Evolutionary conservation across 2,113 vertebrate species (phyloP), one percentile per base, ranked within the genome.

Genomic region (Thryonomys swinderianus): DNA sequence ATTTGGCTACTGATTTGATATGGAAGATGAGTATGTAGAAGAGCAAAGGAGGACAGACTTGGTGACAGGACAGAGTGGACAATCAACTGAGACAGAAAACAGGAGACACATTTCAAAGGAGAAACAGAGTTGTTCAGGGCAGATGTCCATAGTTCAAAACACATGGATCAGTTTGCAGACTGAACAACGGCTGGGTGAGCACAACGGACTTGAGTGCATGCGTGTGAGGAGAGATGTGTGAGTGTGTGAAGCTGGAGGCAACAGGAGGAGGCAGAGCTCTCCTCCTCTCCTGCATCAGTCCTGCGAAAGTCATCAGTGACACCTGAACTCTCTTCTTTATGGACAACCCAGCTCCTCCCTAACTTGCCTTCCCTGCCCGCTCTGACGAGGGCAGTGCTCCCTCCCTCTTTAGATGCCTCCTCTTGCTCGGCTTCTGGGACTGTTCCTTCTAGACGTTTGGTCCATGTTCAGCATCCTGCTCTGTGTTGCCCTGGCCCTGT

Each of bases 391-490:
- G 17, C 76, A 40, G 30, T 23, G 20, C 20, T 61, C 10, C 34
- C 16, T 73, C 10, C 40, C 16, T 78, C 55, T 78, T n/a, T 6
- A 59, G 45, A 78, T 30, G 1, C 17, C 42, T 37, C 14, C 27
- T 9, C 25, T 17, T 3, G 21, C 57, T 82, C 2, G 1, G 21
- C 6, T 89, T 62, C n/a, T 32, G 2, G 55, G 61, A 69, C 40
- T 45, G 7, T 0, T 40, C 74, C n/a, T 86, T 80, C 66, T 81
- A 73, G 45, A 10, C 10, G 23, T 34, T 53, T 45, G 62, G 20
- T 32, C 5, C 6, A 11, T 10, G 48, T 51, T 81, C 9, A 61
- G 30, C 30, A 37, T 10, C 16, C 34, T 3, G 9, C 0, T 0
- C 80, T 3, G 16, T 25, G n/a, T 4, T 7, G 42, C 34, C 42